These are phyloP conservation scores for Cyphomyrmex costatus DNA, from an alignment of 1,140 invertebrate species.

Conservation along the genomic window DNA sequence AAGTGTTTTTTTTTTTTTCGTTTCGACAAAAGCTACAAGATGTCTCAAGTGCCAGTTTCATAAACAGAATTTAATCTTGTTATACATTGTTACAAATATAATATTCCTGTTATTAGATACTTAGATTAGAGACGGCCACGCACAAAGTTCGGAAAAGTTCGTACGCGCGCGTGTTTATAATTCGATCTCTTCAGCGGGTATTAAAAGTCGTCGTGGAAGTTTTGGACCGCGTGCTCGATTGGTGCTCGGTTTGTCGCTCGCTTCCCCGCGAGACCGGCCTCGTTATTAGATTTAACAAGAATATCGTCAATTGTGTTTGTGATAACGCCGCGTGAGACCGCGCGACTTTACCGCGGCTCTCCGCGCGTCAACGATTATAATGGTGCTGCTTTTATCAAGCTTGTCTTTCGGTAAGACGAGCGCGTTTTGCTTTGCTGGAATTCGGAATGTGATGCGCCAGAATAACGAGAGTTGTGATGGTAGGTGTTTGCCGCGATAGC, in stretches of 20 bases:
- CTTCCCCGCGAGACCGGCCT: constrained; percentile 23
- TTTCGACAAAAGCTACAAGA: constrained; percentile 54
- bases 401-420: constrained; percentile 49
- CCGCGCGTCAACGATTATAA: constrained; percentile 42
- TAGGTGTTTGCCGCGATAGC: constrained; percentile 55
- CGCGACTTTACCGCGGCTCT: constrained; percentile 11
- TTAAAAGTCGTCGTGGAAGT: neutral
- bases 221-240: constrained; percentile 51
- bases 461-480: constrained; percentile 65
- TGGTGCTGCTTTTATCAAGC: constrained; percentile 68
- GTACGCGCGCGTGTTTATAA: neutral
- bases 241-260: constrained; percentile 1
- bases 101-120: constrained; percentile 44
- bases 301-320: constrained; percentile 67
- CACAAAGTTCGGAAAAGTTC: constrained; percentile 17
- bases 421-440: constrained; percentile 56
- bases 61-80: constrained; percentile 56
- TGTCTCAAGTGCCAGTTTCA: constrained; percentile 72
- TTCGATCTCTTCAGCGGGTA: neutral
- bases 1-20: constrained; percentile 66
- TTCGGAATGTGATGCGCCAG: constrained; percentile 37
- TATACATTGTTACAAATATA: constrained; percentile 35
- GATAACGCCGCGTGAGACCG: constrained; percentile 37
- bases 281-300: constrained; percentile 36
- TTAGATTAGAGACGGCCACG: constrained; percentile 12